These are phyloP conservation scores for Pao palembangensis DNA, from an alignment of 2,113 vertebrate genomes.

Conservation along the genomic window DNA sequence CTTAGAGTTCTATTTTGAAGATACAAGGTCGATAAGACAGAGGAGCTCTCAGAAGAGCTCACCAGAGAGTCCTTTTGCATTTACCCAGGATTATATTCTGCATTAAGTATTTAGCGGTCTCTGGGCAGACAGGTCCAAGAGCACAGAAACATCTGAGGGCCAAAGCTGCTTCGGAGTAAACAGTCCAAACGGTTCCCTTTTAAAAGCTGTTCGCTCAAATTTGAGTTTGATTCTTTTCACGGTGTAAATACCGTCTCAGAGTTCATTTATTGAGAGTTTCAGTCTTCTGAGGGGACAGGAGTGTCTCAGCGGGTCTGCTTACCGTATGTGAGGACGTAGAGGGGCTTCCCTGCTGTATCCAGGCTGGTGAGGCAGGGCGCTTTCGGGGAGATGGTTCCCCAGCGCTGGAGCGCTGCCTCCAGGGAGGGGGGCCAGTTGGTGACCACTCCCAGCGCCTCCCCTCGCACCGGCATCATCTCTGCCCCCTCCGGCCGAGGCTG, in stretches of 20 bases:
- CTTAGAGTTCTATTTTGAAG: conserved; percentile 20
- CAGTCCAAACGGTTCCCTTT: too few species aligned
- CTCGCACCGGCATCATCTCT: conserved; percentile 93
- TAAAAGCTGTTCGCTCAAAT: too few species aligned
- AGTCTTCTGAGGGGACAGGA: too few species aligned
- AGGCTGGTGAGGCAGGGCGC: conserved; percentile 98
- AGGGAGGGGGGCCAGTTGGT: conserved; percentile 97
- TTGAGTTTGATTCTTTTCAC: too few species aligned
- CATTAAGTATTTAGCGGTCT: conserved; percentile 1
- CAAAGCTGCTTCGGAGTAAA: too few species aligned
- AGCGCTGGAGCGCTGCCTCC: conserved; percentile 94
- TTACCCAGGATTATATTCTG: conserved; percentile 4
- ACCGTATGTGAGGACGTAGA: conserved; percentile 98
- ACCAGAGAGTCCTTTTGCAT: not conserved
- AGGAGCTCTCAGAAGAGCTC: conserved; percentile 11
- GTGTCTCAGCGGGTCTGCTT: conserved; percentile 28
- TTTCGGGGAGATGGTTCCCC: conserved; percentile 98
- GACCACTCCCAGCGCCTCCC: conserved; percentile 93
- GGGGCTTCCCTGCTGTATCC: conserved; percentile 96
- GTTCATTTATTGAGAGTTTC: too few species aligned
- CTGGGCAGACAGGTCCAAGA: conserved; percentile 9
- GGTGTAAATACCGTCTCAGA: too few species aligned
- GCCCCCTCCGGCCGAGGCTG: conserved; percentile 96
- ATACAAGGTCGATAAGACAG: not conserved
- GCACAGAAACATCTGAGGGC: not conserved